Conservation (phyloP, 2,888 invertebrate genomes). For the Unio delphinus region DNA sequence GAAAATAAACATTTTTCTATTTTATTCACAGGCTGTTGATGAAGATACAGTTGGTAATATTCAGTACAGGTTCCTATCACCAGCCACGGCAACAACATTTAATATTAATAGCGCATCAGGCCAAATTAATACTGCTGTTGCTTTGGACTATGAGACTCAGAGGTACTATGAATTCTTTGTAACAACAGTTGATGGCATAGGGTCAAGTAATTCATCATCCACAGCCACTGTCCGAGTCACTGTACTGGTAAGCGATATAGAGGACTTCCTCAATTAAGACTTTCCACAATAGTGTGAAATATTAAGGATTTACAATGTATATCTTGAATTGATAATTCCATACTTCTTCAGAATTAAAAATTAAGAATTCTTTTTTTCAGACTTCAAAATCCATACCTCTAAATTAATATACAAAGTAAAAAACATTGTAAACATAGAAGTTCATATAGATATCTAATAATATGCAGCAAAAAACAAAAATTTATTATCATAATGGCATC, state of each 20-base stretch:
- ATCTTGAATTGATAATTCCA: not conserved
- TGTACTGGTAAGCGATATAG: slow-evolving; percentile 22
- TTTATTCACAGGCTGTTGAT: slow-evolving; percentile 40
- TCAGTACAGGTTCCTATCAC: slow-evolving; percentile 30
- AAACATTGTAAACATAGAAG: too few species aligned
- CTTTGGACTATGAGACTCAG: slow-evolving; percentile 53
- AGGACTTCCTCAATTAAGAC: too few species aligned
- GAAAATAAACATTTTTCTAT: too few species aligned
- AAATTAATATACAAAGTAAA: too few species aligned
- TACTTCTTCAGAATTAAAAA: not conserved
- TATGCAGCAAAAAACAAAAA: too few species aligned
- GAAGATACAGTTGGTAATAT: slow-evolving; percentile 30
- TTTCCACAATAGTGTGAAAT: not conserved
- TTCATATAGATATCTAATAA: too few species aligned
- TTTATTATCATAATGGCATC: too few species aligned
- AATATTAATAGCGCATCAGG: slow-evolving; percentile 20
- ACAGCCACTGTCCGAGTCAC: slow-evolving; percentile 46
- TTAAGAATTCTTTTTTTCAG: too few species aligned
- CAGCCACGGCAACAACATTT: slow-evolving; percentile 9
- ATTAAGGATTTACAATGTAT: not conserved
- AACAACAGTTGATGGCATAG: slow-evolving; percentile 46
- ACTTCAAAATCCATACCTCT: too few species aligned
- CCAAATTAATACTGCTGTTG: slow-evolving; percentile 26
- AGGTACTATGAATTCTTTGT: slow-evolving; percentile 46
- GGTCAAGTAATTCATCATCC: slow-evolving; percentile 23